Conservation (phyloP, 2,888 invertebrate species). For the Archips xylosteana region DNA sequence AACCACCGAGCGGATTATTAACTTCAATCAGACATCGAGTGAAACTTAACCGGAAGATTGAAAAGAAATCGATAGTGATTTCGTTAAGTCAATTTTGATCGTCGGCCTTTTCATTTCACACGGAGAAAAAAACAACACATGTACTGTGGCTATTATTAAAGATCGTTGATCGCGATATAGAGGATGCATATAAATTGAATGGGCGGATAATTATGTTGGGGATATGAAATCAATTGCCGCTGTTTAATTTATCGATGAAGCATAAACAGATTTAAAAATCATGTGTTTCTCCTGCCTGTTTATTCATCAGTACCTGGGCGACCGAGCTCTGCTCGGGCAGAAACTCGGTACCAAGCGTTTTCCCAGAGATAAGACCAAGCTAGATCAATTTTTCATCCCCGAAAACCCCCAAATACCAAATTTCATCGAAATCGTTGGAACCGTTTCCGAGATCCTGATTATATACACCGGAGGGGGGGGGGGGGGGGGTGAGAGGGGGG, state of each 20-base stretch:
- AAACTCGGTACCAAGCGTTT: no score
- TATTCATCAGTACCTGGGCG: no score
- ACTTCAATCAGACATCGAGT: conserved; percentile 60
- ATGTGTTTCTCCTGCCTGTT: background rate
- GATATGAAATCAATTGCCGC: conserved; percentile 20
- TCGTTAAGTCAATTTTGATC: conserved; percentile 64
- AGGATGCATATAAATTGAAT: conserved; percentile 20
- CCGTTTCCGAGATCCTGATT: no score
- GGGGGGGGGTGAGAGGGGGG: no score
- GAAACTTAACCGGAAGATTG: conserved; percentile 76
- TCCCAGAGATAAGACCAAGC: no score
- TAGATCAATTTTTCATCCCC: no score
- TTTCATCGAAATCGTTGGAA: no score
- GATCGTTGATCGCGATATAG: conserved; percentile 15
- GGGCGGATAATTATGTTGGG: conserved; percentile 9
- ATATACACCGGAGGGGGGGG: no score
- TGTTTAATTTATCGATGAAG: conserved; percentile 8
- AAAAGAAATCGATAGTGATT: conserved; percentile 72
- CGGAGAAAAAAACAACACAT: background rate
- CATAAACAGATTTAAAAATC: background rate
- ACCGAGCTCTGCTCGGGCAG: no score
- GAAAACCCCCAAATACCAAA: no score
- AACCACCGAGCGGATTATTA: conserved; percentile 59
- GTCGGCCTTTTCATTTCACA: conserved; percentile 45
- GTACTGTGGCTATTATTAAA: conserved; percentile 21